These are phyloP conservation scores for Petrocephalus sullivani DNA, from an alignment of 2,797 vertebrate species.

Conservation along the genomic window DNA sequence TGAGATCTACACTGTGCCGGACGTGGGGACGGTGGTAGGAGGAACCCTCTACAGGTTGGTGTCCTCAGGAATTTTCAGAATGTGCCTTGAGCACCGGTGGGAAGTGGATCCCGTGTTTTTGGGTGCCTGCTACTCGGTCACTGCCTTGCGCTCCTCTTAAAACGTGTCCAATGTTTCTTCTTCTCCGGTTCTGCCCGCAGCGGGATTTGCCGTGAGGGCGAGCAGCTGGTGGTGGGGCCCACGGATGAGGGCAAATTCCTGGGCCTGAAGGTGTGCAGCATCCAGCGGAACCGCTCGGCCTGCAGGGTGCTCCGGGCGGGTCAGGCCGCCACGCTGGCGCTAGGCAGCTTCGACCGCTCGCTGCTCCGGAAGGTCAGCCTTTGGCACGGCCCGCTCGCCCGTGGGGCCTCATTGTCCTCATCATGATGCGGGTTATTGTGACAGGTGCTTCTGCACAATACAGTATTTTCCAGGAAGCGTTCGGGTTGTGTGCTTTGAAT, in stretches of 20 bases:
- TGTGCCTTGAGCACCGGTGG: background rate
- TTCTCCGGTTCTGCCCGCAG: constrained; percentile 50
- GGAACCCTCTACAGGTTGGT: constrained; percentile 91
- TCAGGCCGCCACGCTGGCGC: constrained; percentile 90
- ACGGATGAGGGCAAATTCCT: constrained; percentile 84
- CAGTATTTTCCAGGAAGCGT: background rate
- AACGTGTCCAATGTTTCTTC: background rate
- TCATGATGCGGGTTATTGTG: background rate
- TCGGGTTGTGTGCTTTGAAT: background rate
- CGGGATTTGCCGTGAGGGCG: constrained; percentile 94
- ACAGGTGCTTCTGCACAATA: background rate
- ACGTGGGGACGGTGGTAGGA: constrained; percentile 96
- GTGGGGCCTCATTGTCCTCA: too few species aligned
- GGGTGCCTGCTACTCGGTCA: background rate
- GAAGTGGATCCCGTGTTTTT: too few species aligned
- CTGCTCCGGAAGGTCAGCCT: constrained; percentile 82
- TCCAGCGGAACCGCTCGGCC: constrained; percentile 91
- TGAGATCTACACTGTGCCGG: constrained; percentile 97
- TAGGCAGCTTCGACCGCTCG: constrained; percentile 85
- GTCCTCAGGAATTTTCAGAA: background rate
- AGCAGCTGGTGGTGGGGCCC: constrained; percentile 88
- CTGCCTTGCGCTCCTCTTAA: background rate
- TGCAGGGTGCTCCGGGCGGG: constrained; percentile 90
- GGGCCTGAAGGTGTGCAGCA: constrained; percentile 83
- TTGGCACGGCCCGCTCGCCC: background rate